Evolutionary conservation across 2,113 vertebrate species (phyloP), one percentile per base, ranked within the genome.

Genomic region (Labeo catla): DNA sequence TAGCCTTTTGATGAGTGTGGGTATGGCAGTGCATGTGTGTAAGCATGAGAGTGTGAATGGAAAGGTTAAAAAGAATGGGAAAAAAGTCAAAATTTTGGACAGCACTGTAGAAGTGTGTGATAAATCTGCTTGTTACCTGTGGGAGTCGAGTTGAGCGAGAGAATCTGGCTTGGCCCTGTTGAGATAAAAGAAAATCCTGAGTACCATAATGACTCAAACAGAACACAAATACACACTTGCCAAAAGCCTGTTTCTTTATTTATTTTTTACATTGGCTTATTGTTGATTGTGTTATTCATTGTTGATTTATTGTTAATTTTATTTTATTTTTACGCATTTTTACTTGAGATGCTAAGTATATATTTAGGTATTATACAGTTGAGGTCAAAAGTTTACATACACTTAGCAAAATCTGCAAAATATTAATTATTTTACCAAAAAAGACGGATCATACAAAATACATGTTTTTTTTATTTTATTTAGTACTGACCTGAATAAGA

Each of bases 91-190:
- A 16, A 70, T 39, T 8, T 47, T 34, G 10, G 66, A 70, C 0
- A 61, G 7, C 11, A 39, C 50, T 77, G 21, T 50, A 39, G 39
- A 11, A 43, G 68, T 21, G 36, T 39, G 54, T 59, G 36, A 59
- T 7, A 6, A 36, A 52, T 39, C 49, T 34, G 50, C 23, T 39
- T 57, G 43, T 87, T 93, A 96, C 95, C 95, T 97, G 96, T 45
- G 95, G 90, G 77, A 94, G 91, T 84, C 92, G 94, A 2, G 96
- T 95, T n/a, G 97, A 96, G 74, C 94, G 94, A 68, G 93, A 89
- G 86, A 95, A 96, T 86, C 95, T 95, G 79, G 92, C 92, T 83
- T 94, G 93, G 86, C 96, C 97, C 97, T 98, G 89, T 84, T 54
- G 49, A 43, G 82, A 1, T 59, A 81, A 85, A 59, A 87, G 12